Evolutionary conservation across 1,140 invertebrate genomes (phyloP), one percentile per base, ranked within the genome.

Genomic region (Aleiodes sp.): DNA sequence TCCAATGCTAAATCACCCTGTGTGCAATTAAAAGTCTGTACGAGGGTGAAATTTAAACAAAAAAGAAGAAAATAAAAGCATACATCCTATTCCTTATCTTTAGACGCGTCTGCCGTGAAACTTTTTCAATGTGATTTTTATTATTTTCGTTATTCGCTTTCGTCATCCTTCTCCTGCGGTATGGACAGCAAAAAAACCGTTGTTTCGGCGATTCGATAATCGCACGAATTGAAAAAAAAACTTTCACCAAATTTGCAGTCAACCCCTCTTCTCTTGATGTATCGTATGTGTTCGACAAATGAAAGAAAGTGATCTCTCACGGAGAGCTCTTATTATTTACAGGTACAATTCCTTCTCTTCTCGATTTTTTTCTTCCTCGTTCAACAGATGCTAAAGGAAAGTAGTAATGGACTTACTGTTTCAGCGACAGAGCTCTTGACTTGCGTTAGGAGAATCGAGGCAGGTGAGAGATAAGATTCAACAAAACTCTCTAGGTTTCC

Each of bases 401-500:
- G 60, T 62, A 62, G 37, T 37, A 43, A 64, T 21, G 35, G 59
- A 78, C 81, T 83, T 68, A 86, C 84, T 78, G 79, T 84, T 78
- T 84, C 80, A 29, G 77, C 77, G 62, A 83, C 78, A 43, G 73
- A 73, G 24, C 68, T 75, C 69, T 87, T 88, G 64, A 89, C 81
- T 68, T 84, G 80, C 46, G 79, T 79, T 46, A 89, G 84, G 64
- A 91, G 83, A 72, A 84, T 82, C 3, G 89, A 86, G 43, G 90
- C 90, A 67, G 90, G 91, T 65, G 87, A 85, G 75, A 91, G 87
- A 82, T 91, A 92, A 67, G 88, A 88, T 68, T 85, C 85, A 74
- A 91, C 87, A 77, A 92, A 92, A 74, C 85, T 87, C 46, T 85
- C 82, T 75, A 91, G 80, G 80, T 90, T 88, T 28, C 90, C 90